phyloP scores from a whole-genome alignment of 2,113 vertebrate species.

The Irena cyanogastra region DNA sequence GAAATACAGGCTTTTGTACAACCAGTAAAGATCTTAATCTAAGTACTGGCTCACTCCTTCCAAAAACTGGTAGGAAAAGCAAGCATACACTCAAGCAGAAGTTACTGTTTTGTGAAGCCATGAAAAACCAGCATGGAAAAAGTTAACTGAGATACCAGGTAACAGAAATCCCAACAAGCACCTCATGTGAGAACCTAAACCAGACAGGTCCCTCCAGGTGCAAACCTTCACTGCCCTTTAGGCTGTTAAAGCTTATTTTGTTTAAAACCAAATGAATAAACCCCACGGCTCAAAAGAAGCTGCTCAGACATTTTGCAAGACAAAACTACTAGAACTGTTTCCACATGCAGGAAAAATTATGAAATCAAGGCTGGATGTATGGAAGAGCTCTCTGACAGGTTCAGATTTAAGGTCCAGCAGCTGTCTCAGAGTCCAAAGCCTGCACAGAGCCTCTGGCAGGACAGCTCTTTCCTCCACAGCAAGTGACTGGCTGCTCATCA shows the following conservation, averaged over 20 bases:
- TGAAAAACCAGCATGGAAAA: background rate
- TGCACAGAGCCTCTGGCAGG: background rate
- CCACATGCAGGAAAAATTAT: background rate
- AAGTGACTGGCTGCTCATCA: accelerated
- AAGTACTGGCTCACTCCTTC: background rate
- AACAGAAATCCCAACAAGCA: background rate
- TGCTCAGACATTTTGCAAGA: background rate
- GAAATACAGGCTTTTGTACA: background rate
- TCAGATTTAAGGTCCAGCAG: background rate
- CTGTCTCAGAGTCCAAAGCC: background rate
- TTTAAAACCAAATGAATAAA: background rate
- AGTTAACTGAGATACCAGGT: background rate
- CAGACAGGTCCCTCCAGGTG: background rate
- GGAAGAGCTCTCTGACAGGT: background rate
- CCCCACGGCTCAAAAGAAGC: background rate
- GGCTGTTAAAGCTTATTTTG: background rate
- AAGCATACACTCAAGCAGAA: background rate
- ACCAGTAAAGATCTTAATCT: slow-evolving; percentile 13
- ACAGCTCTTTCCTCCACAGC: background rate
- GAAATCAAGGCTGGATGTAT: accelerated
- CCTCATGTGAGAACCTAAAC: background rate
- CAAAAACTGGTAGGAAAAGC: background rate
- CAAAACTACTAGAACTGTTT: background rate
- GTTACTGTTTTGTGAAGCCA: background rate
- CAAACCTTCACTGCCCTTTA: background rate